Base-by-base conservation (phyloP, 2,797 vertebrate species). In the Fistularia commersonii region DNA sequence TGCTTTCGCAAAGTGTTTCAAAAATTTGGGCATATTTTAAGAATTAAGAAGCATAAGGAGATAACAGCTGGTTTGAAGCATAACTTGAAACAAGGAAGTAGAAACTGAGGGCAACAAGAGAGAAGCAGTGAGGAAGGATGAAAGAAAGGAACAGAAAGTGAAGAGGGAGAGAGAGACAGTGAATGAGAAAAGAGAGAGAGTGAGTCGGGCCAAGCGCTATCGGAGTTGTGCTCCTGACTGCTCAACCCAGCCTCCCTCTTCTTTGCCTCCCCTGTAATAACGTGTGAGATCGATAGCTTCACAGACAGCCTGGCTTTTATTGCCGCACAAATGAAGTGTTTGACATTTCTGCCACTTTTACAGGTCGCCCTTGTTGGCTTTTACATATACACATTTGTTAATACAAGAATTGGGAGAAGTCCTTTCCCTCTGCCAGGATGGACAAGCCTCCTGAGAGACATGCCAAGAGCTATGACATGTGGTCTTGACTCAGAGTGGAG, bases 221-320 rank as follows among this genome's bases (percentile, higher is more conserved):
- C 79, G 68, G 70, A 71, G 79, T 85, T 69, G 48, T 67, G 72
- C 63, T 75, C 65, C 62, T 75, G 76, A 73, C 23, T 23, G 23
- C 23, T 23, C 4, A 4, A 4, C 23, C 23, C 45, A 50, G 62
- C 57, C 76, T 60, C 73, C 75, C 66, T 61, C 76, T 63, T 57
- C 45, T 68, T 76, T 76, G 51, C 57, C 79, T 69, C 52, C 65
- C 69, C 78, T 82, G 79, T 87, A 88, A 86, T 88, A 85, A 86
- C 85, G 84, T 85, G 89, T 91, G 89, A 86, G 84, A 89, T 88
- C 73, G 82, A 88, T 80, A 66, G 57, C 68, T 86, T 79, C 79
- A 70, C 45, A 45, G 72, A 69, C 72, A 79, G 69, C 57, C 23
- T 11, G 33, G 38, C 37, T 68, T 75, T 80, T 72, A 59, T 77